Conservation (phyloP, 2,113 vertebrate species). For the Ctenodactylus gundi region DNA sequence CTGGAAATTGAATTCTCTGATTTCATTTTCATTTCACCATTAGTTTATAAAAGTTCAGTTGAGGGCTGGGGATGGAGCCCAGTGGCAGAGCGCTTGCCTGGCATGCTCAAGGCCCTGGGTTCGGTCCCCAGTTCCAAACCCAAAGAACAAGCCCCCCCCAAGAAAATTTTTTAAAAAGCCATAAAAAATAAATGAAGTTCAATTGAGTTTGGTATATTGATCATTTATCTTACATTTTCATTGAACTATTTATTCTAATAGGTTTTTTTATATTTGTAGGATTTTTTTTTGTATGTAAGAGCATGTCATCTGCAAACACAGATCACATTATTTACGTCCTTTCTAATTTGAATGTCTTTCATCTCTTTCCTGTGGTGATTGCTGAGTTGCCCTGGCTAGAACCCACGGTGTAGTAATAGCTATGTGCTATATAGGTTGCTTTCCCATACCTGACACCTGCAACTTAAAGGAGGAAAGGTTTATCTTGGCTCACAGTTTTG, state of each 20-base stretch:
- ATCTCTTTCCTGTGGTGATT: slow-evolving; percentile 15
- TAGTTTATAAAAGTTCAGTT: not conserved
- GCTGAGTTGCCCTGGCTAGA: not conserved
- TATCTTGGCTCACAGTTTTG: no score
- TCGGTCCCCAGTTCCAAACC: no score
- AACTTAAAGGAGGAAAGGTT: not conserved
- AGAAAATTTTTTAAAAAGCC: no score
- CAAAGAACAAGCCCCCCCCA: no score
- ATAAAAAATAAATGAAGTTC: no score
- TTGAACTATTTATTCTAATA: not conserved
- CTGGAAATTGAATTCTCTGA: not conserved
- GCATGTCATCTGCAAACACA: not conserved
- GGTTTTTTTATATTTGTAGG: not conserved
- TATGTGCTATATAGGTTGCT: not conserved
- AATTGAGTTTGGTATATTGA: no score
- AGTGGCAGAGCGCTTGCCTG: no score
- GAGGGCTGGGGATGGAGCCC: no score
- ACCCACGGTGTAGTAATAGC: not conserved
- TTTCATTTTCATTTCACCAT: slow-evolving; percentile 18
- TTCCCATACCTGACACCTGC: not conserved
- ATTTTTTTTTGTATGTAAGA: not conserved
- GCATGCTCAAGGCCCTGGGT: no score
- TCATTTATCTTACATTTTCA: not conserved
- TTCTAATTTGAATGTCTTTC: not conserved
- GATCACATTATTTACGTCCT: not conserved